A percentile compares a stretch with the other conserved stretches of the same genome.
Conservation (phyloP, 2,797 vertebrate genomes). For the Nannoperca obscura region DNA sequence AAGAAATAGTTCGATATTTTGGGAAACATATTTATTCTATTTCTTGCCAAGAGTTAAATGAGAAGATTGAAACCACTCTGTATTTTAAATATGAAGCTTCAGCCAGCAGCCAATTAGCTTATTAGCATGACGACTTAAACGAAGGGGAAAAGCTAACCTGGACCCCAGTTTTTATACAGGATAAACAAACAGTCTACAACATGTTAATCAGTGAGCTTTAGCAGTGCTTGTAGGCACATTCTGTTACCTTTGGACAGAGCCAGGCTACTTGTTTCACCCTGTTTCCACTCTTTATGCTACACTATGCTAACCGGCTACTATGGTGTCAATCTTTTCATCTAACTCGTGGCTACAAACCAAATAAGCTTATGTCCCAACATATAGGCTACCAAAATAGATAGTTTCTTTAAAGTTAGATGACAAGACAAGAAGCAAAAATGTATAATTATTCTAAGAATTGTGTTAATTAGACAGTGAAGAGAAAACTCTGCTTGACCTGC, state of each 20-base stretch:
- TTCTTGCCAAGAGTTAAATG: not conserved
- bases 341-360: no score
- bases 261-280: not conserved
- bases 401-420: not conserved
- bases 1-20: slow-evolving; percentile 7
- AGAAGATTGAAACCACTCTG: not conserved
- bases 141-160: no score
- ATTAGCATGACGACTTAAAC: not conserved
- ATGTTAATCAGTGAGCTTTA: not conserved
- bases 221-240: not conserved
- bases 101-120: not conserved
- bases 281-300: not conserved
- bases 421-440: slow-evolving; percentile 5
- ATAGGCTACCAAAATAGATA: not conserved
- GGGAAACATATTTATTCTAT: not conserved
- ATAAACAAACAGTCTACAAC: no score
- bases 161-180: no score
- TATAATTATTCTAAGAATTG: not conserved
- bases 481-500: slow-evolving; percentile 1
- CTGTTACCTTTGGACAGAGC: not conserved
- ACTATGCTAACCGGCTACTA: not conserved
- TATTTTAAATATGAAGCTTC: slow-evolving; percentile 14
- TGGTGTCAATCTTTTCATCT: not conserved
- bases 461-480: slow-evolving; percentile 13
- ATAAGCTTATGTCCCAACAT: not conserved